A percentile compares a stretch with the other conserved stretches of the same genome.
phyloP scores from a whole-genome alignment of 2,797 vertebrate genomes.

The Oryzias dopingdopingensis region DNA sequence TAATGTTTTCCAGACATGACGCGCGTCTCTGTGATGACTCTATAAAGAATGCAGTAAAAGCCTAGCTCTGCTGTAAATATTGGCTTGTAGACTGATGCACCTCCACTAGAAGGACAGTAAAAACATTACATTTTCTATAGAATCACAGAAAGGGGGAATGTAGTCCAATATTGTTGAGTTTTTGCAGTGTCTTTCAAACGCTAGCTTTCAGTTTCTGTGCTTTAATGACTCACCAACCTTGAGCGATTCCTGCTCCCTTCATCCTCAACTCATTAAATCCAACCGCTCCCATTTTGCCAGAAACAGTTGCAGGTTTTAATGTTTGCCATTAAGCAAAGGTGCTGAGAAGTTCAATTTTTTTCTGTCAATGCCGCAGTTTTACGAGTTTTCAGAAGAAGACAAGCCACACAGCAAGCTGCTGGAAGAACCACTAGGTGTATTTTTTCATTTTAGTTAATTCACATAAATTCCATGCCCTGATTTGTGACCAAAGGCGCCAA shows the following conservation, averaged over 20 bases:
- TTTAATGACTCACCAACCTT: constrained; percentile 12
- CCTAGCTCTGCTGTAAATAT: background rate
- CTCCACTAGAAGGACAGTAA: constrained; percentile 6
- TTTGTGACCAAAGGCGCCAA: constrained; percentile 61
- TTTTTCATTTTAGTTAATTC: constrained; percentile 35
- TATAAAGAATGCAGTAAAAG: constrained; percentile 42
- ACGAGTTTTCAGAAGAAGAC: constrained; percentile 48
- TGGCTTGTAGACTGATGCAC: constrained; percentile 10
- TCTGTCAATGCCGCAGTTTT: constrained; percentile 59
- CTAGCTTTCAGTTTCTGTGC: constrained; percentile 1
- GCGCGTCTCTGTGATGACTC: constrained; percentile 40
- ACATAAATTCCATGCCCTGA: constrained; percentile 51
- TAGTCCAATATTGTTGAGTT: background rate
- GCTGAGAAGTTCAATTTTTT: constrained; percentile 61
- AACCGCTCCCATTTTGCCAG: constrained; percentile 16
- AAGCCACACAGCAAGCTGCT: constrained; percentile 60
- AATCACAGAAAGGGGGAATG: background rate
- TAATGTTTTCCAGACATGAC: constrained; percentile 57
- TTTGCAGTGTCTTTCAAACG: constrained; percentile 1
- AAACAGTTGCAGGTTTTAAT: constrained; percentile 42
- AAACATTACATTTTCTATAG: background rate
- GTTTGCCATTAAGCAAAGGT: constrained; percentile 56
- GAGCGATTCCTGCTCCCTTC: constrained; percentile 12
- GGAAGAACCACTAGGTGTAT: constrained; percentile 24
- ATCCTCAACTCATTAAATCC: constrained; percentile 21